Base-by-base conservation (phyloP, 2,113 vertebrate species). In the Xenopus tropicalis region DNA sequence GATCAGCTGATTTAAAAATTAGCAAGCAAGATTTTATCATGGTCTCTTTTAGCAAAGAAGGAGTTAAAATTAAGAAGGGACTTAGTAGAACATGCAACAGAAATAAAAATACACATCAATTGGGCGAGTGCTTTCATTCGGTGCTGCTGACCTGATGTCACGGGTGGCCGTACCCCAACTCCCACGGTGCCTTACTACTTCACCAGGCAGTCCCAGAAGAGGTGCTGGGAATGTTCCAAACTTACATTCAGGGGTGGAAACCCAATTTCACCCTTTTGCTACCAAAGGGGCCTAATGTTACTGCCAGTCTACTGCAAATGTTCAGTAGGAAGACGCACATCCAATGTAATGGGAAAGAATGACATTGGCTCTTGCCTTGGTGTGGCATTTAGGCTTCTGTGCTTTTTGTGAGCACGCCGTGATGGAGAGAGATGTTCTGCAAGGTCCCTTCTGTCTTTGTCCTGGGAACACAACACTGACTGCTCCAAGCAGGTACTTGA, bases 401-500 rank as follows among this genome's bases (percentile, higher is more conserved):
- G 54, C 24, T 20, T 44, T n/a, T 58, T 66, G 63, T 24, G 29
- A 59, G 44, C 11, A 65, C 20, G 14, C 52, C 54, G 29, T 44
- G 29, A 3, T 37, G 29, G 29, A 37, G 29, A 37, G 29, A 56
- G 57, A 68, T 52, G 64, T 43, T 37, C 51, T 23, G 72, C 66
- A 44, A 13, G 22, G 42, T 62, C 65, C 46, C 20, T 42, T 54
- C 21, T 16, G 14, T 74, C 54, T 46, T 73, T 52, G 43, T 54
- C 52, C 16, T 54, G 52, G 11, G 66, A 62, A 52, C 20, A 61
- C 4, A 19, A 42, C 68, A 48, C 29, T 56, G 29, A 76, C 46
- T 56, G 73, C 44, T 52, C 46, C 44, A 69, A 56, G 61, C 65
- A 75, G 58, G 37, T 54, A 59, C 54, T 44, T 69, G 73, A 76